phyloP scores from a whole-genome alignment of 1,140 invertebrate species.

The Sitodiplosis mosellana region DNA sequence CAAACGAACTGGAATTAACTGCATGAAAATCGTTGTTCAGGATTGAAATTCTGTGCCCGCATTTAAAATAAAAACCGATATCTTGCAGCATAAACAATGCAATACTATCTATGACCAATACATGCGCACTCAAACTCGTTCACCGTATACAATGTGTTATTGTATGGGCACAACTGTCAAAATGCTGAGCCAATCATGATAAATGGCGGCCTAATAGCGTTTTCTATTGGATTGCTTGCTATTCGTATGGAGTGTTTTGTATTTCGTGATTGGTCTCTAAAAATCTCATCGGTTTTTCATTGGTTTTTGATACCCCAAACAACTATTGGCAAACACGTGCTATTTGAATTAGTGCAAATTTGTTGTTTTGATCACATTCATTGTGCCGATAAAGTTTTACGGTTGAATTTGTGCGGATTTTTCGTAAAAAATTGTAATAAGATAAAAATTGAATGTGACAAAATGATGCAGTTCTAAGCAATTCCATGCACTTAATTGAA shows the following conservation, averaged over 20 bases:
- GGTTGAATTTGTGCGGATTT: neutral
- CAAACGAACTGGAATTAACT: no score
- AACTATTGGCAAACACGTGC: neutral
- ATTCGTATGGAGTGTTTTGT: neutral
- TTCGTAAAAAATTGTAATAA: neutral
- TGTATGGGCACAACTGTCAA: no score
- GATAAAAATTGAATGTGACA: neutral
- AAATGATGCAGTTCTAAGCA: neutral
- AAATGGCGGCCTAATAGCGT: neutral
- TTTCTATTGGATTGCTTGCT: conserved; percentile 1
- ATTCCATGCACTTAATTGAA: neutral
- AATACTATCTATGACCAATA: no score
- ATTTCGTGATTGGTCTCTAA: conserved; percentile 1
- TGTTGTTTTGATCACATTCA: neutral
- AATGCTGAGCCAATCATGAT: conserved; percentile 1
- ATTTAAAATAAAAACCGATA: no score
- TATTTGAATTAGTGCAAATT: neutral
- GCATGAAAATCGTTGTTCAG: no score
- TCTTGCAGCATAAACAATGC: no score
- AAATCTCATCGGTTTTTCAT: neutral
- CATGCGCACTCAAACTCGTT: no score
- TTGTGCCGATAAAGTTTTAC: neutral
- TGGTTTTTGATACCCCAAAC: conserved; percentile 1
- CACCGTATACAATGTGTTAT: no score
- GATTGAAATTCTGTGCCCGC: no score